Conservation (phyloP, 1,140 invertebrate genomes). For the Tetramorium simillimum region DNA sequence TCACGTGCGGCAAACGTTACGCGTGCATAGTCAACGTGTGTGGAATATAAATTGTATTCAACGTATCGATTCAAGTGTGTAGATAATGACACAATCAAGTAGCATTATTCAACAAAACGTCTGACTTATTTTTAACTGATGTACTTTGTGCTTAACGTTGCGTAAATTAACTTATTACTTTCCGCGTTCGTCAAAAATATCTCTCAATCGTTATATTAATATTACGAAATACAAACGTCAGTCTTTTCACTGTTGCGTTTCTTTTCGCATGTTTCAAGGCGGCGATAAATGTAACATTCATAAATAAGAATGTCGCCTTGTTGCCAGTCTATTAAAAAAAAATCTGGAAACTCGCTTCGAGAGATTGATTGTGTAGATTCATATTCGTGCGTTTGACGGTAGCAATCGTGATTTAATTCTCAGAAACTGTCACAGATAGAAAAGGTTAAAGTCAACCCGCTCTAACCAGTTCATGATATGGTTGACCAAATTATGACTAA, state of each 20-base stretch:
- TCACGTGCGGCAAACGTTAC: slow-evolving; percentile 41
- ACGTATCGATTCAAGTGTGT: not conserved
- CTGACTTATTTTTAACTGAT: not conserved
- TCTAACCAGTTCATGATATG: not conserved
- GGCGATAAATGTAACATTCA: not conserved
- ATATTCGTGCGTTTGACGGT: not conserved
- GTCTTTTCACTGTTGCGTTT: not conserved
- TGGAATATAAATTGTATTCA: slow-evolving; percentile 43
- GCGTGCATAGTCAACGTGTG: slow-evolving; percentile 1
- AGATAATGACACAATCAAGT: not conserved
- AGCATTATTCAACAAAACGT: not conserved
- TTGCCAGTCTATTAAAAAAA: not conserved
- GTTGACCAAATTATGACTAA: not conserved
- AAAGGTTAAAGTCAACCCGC: slow-evolving; percentile 22
- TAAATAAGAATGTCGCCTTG: not conserved
- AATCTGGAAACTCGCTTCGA: not conserved
- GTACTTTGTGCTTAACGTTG: not conserved
- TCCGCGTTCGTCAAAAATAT: not conserved
- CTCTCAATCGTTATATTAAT: not conserved
- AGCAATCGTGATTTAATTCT: not conserved
- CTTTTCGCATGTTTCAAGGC: not conserved
- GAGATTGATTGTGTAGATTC: not conserved
- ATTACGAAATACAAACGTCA: not conserved
- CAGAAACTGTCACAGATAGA: not conserved
- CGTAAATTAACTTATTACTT: not conserved